These are phyloP conservation scores for Serripes groenlandicus DNA, from an alignment of 2,888 invertebrate genomes.

Conservation along the genomic window DNA sequence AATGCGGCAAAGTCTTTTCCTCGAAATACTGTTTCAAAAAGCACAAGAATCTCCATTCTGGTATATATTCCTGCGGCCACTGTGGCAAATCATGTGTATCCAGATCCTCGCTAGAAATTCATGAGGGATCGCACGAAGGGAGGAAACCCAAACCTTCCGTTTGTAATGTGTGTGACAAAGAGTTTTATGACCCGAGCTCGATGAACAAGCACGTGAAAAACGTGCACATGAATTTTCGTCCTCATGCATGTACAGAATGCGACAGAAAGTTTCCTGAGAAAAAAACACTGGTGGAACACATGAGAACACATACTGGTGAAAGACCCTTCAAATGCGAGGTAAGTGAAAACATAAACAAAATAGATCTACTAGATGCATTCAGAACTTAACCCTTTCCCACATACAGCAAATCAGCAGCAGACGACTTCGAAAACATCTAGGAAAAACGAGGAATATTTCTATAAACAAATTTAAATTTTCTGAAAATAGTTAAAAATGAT, in stretches of 20 bases:
- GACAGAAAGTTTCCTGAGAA: conserved; percentile 49
- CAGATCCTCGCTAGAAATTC: conserved; percentile 35
- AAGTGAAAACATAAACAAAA: no score
- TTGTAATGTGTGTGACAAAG: conserved; percentile 60
- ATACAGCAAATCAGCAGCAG: no score
- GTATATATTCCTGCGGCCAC: conserved; percentile 39
- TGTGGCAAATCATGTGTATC: conserved; percentile 54
- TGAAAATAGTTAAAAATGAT: no score
- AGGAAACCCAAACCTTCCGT: conserved; percentile 30
- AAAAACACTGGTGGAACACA: conserved; percentile 57
- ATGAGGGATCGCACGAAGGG: conserved; percentile 54
- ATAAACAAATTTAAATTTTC: no score
- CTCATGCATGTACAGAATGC: conserved; percentile 51
- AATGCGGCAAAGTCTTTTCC: conserved; percentile 52
- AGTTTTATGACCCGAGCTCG: conserved; percentile 59
- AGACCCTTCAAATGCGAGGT: conserved; percentile 60
- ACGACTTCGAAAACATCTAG: no score
- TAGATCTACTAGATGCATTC: no score
- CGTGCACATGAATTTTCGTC: conserved; percentile 59
- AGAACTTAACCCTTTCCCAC: no score
- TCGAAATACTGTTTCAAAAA: conserved; percentile 34
- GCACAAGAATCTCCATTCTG: conserved; percentile 57
- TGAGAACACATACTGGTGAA: conserved; percentile 61
- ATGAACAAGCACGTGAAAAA: conserved; percentile 63
- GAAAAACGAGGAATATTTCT: no score